Conservation (phyloP, 1,140 invertebrate genomes). For the Tetramorium alpestre region DNA sequence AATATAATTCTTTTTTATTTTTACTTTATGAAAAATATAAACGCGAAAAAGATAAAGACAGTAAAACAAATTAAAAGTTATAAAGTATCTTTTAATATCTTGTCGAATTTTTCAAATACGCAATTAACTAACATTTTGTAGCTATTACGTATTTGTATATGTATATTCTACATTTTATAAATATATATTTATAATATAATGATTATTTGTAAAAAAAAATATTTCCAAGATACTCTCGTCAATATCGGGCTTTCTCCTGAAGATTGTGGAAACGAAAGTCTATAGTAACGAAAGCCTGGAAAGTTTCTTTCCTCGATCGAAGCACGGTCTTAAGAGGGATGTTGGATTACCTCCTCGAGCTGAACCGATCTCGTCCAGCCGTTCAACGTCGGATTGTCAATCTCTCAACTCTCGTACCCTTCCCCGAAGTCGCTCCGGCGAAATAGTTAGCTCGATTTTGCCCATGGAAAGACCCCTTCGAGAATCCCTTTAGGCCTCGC, state of each 20-base stretch:
- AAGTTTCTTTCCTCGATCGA: conserved; percentile 16
- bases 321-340: conserved; percentile 19
- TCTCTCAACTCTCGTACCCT: conserved; percentile 6
- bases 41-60: too few relatives aligned
- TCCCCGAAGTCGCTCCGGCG: conserved; percentile 19
- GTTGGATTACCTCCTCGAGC: conserved; percentile 37
- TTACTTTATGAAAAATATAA: background rate
- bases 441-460: conserved; percentile 61
- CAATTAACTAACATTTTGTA: background rate
- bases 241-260: background rate
- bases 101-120: background rate
- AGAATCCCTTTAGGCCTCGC: conserved; percentile 63
- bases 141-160: background rate
- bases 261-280: conserved; percentile 7
- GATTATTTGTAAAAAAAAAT: background rate
- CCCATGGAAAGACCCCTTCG: conserved; percentile 28
- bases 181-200: background rate
- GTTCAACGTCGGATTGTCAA: conserved; percentile 55
- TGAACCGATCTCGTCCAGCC: conserved; percentile 45
- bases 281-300: conserved; percentile 8
- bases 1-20: background rate
- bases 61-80: background rate
- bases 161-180: background rate
- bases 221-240: background rate
- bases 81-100: background rate